phyloP scores from a whole-genome alignment of 1,140 invertebrate genomes.

The Ceratosolen fusciceps region DNA sequence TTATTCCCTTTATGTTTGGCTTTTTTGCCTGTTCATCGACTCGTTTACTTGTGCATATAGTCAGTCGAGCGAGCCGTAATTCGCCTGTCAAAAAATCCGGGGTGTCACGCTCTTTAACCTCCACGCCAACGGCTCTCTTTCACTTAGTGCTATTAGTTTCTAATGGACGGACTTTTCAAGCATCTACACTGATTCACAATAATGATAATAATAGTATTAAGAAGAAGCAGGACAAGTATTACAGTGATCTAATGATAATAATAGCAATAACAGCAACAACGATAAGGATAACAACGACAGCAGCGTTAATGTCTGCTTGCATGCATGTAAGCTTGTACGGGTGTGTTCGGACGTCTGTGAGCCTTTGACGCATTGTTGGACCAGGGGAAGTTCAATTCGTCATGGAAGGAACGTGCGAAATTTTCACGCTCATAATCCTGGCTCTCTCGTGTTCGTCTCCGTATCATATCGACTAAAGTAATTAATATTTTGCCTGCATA shows the following conservation, averaged over 20 bases:
- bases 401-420: constrained; percentile 7
- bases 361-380: too few relatives aligned
- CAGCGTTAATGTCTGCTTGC: too few relatives aligned
- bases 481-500: background rate
- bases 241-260: too few relatives aligned
- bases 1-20: background rate
- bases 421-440: constrained; percentile 27
- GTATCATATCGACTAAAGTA: background rate
- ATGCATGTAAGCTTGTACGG: background rate
- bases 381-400: background rate
- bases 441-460: constrained; percentile 21
- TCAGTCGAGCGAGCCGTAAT: constrained; percentile 38
- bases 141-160: constrained; percentile 64
- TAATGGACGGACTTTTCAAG: constrained; percentile 55
- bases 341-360: background rate
- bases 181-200: constrained; percentile 34
- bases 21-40: background rate
- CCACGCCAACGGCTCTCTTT: constrained; percentile 52
- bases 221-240: too few relatives aligned
- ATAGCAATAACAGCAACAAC: too few relatives aligned
- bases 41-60: background rate
- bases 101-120: constrained; percentile 68
- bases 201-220: too few relatives aligned
- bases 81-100: constrained; percentile 41
- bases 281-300: too few relatives aligned